Base-by-base conservation (phyloP, 2,888 invertebrate species). In the Tineola bisselliella region DNA sequence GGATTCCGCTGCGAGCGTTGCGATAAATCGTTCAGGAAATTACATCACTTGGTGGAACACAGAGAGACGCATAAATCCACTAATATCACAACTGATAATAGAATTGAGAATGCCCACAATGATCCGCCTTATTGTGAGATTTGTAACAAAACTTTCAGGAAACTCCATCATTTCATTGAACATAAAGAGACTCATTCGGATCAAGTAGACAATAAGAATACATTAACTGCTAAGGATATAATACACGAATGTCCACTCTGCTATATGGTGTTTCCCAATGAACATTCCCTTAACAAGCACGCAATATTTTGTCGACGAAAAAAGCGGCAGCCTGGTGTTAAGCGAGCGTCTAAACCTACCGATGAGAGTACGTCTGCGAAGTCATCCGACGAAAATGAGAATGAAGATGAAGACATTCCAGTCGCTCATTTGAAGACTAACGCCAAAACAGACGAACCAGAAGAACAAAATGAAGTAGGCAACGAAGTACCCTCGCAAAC, bases 251-350 rank as follows among this genome's bases (percentile, higher is more conserved):
- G 88, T 67, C 77, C 87, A 38, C 75, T 84, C 13, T 88, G 88
- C 65, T 88, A 88, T 64, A 88, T 88, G 87, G 88, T 88, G 1
- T 88, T 88, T 67, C 88, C 88, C 10, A 88, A 88, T 64, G 87
- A 87, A 62, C 86, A 87, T 68, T 87, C 88, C 0, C 67, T 88
- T 10, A 87, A 74, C 61, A 88, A 86, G 66, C 88, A 88, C 62
- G 74, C 77, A 0, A 67, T 76, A 6, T 73, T 76, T 64, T 88
- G 88, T 67, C 76, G 78, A 64, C 77, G 77, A 65, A 88, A 87
- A 66, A 87, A 82, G 68, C 76, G 75, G 15, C 81, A 83, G 64
- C 75, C 81, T 8, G 70, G 70, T 5, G 63, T 70, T 1, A 81
- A 79, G 63, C 74, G 71, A 59, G 64, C 67, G 5, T 64, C 68